phyloP scores from a whole-genome alignment of 2,113 vertebrate species.

The Struthidea cinerea region DNA sequence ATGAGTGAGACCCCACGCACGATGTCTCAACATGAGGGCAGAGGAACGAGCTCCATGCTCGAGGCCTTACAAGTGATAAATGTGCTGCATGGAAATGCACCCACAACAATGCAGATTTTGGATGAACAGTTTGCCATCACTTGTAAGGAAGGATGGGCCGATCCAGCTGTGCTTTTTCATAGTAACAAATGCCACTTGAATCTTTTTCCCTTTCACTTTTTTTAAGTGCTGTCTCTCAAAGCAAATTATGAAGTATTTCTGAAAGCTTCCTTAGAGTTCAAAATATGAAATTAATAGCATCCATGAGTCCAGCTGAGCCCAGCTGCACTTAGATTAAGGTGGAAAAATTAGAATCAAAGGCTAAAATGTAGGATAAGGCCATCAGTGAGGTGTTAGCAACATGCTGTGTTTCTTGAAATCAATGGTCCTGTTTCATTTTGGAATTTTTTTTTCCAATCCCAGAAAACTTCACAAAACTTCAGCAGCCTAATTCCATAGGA shows the following conservation, averaged over 20 bases:
- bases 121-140: not conserved
- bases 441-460: not conserved
- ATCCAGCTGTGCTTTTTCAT: not conserved
- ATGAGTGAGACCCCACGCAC: rapidly evolving
- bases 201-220: not conserved
- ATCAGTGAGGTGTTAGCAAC: not conserved
- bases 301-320: not conserved
- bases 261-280: not conserved
- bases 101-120: rapidly evolving
- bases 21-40: rapidly evolving
- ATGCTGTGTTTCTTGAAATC: not conserved
- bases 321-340: not conserved
- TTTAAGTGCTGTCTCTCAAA: not conserved
- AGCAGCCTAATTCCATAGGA: not conserved
- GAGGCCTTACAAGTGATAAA: rapidly evolving
- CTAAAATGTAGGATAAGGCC: not conserved
- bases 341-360: not conserved
- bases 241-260: not conserved
- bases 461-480: not conserved
- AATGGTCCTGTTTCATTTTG: not conserved
- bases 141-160: rapidly evolving
- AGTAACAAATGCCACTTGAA: not conserved
- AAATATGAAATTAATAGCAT: not conserved
- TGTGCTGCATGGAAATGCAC: rapidly evolving
- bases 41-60: rapidly evolving